These are phyloP conservation scores for Diabrotica balteata DNA, from an alignment of 2,888 invertebrate genomes.

Conservation along the genomic window DNA sequence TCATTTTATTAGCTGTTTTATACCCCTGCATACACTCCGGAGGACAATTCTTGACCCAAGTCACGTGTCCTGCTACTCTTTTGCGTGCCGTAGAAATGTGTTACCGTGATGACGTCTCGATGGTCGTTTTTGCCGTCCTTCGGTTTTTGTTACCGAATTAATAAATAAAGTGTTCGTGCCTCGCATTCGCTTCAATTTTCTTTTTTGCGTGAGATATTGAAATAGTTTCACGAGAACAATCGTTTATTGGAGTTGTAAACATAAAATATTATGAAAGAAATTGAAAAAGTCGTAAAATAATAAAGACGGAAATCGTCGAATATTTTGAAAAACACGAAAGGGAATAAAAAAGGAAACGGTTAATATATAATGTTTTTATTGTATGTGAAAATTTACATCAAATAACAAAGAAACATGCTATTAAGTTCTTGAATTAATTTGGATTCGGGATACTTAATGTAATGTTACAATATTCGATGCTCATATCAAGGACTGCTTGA, in stretches of 20 bases:
- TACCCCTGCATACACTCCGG: neutral
- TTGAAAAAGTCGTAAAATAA: neutral
- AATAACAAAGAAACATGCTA: too few species aligned
- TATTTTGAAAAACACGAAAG: neutral
- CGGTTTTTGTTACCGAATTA: slow-evolving; percentile 8
- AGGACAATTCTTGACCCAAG: slow-evolving; percentile 10
- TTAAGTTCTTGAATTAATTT: too few species aligned
- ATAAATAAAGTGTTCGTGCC: slow-evolving; percentile 11
- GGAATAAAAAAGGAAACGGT: too few species aligned
- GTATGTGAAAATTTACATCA: too few species aligned
- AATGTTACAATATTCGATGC: too few species aligned
- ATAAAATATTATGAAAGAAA: slow-evolving; percentile 4
- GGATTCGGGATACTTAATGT: too few species aligned
- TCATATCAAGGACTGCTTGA: too few species aligned
- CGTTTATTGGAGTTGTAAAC: neutral
- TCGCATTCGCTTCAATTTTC: neutral
- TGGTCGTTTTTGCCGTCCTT: slow-evolving; percentile 5
- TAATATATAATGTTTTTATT: too few species aligned
- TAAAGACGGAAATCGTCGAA: neutral
- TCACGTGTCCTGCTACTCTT: slow-evolving; percentile 6
- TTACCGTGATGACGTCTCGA: slow-evolving; percentile 11
- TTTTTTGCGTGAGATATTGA: neutral
- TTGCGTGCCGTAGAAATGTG: slow-evolving; percentile 5
- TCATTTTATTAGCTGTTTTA: too few species aligned
- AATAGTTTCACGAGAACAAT: neutral